Evolutionary conservation across 1,140 invertebrate species (phyloP).

Genomic region (Sitophilus oryzae): DNA sequence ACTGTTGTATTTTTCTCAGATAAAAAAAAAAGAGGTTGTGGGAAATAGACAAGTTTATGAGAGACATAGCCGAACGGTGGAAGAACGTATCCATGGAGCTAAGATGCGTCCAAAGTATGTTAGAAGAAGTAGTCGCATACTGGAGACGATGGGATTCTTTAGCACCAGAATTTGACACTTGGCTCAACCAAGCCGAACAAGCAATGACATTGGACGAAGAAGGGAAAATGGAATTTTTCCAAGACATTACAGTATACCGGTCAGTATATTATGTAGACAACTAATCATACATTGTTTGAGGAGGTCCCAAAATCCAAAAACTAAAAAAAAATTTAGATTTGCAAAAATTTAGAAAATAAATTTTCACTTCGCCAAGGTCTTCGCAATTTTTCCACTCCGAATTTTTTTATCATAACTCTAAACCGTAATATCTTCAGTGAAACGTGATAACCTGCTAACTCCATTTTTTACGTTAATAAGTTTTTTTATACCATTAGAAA

Average conservation of each 20-base stretch:
- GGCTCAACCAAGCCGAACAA: slow-evolving; percentile 74
- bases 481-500: too few relatives aligned
- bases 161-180: slow-evolving; percentile 68
- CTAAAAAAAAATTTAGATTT: too few relatives aligned
- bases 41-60: slow-evolving; percentile 77
- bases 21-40: slow-evolving; percentile 71
- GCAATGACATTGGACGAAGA: slow-evolving; percentile 74
- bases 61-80: slow-evolving; percentile 82
- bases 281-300: background rate
- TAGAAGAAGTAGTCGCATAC: slow-evolving; percentile 82
- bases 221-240: slow-evolving; percentile 80
- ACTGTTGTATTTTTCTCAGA: slow-evolving; percentile 52
- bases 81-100: slow-evolving; percentile 84
- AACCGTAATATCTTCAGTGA: too few relatives aligned
- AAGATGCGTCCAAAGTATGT: slow-evolving; percentile 78
- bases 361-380: too few relatives aligned
- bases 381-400: too few relatives aligned
- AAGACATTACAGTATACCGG: slow-evolving; percentile 77
- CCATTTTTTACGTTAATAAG: too few relatives aligned
- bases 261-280: slow-evolving; percentile 14
- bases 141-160: slow-evolving; percentile 79
- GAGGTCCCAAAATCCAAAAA: too few relatives aligned
- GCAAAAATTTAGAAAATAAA: too few relatives aligned
- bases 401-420: too few relatives aligned
- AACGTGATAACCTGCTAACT: too few relatives aligned